Base-by-base conservation (phyloP, 2,113 vertebrate species). In the Tor tambroides region DNA sequence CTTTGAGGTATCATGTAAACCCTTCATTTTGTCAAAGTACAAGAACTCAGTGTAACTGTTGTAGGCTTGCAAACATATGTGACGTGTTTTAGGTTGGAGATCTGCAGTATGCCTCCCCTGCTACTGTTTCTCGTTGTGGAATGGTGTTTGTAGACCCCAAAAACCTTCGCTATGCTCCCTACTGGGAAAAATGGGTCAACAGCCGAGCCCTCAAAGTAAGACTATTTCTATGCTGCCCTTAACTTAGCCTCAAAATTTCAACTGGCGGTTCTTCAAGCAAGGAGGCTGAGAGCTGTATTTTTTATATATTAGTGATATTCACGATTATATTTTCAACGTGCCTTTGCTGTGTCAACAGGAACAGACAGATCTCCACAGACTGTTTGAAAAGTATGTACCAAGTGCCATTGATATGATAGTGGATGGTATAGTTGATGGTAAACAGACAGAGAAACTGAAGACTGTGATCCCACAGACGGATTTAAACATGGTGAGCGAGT, bases 71-170 rank as follows among this genome's bases (percentile, higher is more conserved):
- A 30, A 43, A 26, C 43, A 71, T 32, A 51, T 10, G 4, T 83
- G 21, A 14, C 89, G 75, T 88, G 17, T 88, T 80, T 8, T 80
- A 99, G 98, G 98, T 99, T 88, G 98, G 97, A 89, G 97, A 99
- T 89, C 92, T 99, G 80, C 97, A 98, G 84, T 97, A 98, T 51
- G 98, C 98, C n/a, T 99, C 98, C 19, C 98, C 98, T 78, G 98
- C 98, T 12, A 99, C 98, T 0, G 98, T 99, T 32, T 99, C 98
- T 21, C 97, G 98, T 54, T 99, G 98, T 78, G 98, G 98, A 65
- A 99, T 99, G 97, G 98, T 99, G 61, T 99, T 96, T 89, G 96
- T 99, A 88, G 98, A 99, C 89, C 98, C 98, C 38, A 98, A 99
- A 93, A 98, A 99, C 82, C 92, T 99, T 89, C 95, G 94, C 83